These are phyloP conservation scores for Andrena trimmerana DNA, from an alignment of 2,888 invertebrate species.

Conservation along the genomic window DNA sequence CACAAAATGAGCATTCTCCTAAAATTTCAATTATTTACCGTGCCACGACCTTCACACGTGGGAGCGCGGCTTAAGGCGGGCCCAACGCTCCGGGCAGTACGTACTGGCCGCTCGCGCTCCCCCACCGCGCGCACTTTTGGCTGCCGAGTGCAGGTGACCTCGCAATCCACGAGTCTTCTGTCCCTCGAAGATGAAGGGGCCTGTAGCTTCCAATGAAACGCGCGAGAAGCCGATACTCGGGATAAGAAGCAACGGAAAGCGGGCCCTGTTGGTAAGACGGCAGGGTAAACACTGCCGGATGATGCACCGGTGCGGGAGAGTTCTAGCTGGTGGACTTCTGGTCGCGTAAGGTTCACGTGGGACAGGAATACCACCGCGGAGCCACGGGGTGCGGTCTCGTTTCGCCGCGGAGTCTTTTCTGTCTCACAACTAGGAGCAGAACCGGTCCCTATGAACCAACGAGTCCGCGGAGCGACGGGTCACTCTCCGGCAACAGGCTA, in stretches of 20 bases:
- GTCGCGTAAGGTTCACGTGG: conserved; percentile 60
- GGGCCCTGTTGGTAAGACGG: conserved; percentile 13
- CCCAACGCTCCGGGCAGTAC: too few species aligned
- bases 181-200: too few species aligned
- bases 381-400: conserved; percentile 67
- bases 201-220: too few species aligned
- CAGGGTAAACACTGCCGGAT: conserved; percentile 44
- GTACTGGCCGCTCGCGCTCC: too few species aligned
- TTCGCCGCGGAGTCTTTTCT: conserved; percentile 68
- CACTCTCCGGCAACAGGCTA: conserved; percentile 8
- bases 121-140: too few species aligned
- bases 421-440: conserved; percentile 42
- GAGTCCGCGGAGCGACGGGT: conserved; percentile 52
- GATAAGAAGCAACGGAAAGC: neutral
- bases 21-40: too few species aligned
- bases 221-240: conserved; percentile 19
- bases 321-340: conserved; percentile 39
- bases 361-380: conserved; percentile 60
- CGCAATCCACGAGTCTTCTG: too few species aligned
- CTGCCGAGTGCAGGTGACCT: too few species aligned
- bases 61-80: too few species aligned
- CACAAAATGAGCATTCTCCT: too few species aligned
- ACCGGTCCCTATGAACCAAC: conserved; percentile 54
- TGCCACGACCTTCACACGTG: too few species aligned
- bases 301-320: conserved; percentile 54